These are phyloP conservation scores for Centropristis striata DNA, from an alignment of 2,113 vertebrate genomes.

Conservation along the genomic window DNA sequence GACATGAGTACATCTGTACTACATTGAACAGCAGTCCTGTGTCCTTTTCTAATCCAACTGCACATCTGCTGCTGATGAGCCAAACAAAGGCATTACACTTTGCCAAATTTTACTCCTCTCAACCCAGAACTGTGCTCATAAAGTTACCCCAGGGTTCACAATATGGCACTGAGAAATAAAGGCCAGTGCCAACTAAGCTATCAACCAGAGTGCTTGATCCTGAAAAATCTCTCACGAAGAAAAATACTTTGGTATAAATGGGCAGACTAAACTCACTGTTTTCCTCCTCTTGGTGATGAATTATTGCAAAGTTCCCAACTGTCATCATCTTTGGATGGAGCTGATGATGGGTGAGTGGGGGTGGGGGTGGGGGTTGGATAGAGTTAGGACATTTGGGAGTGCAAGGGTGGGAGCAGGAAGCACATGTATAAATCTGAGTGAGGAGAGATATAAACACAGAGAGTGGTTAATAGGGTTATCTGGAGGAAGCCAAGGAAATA, in stretches of 20 bases:
- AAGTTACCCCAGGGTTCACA: slow-evolving; percentile 51
- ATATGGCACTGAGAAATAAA: slow-evolving; percentile 33
- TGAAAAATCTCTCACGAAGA: slow-evolving; percentile 4
- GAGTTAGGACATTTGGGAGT: slow-evolving; percentile 66
- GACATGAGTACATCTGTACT: slow-evolving; percentile 83
- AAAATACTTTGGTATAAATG: slow-evolving; percentile 23
- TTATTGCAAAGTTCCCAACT: slow-evolving; percentile 62
- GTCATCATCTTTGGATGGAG: slow-evolving; percentile 68
- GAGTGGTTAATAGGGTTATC: slow-evolving; percentile 60
- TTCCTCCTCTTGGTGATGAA: slow-evolving; percentile 68
- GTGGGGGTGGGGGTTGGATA: slow-evolving; percentile 43
- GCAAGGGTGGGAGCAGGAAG: slow-evolving; percentile 78
- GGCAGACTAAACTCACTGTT: slow-evolving; percentile 44
- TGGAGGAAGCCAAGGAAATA: slow-evolving; percentile 48
- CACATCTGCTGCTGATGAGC: slow-evolving; percentile 81
- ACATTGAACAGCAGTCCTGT: slow-evolving; percentile 73
- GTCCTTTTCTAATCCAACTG: slow-evolving; percentile 71
- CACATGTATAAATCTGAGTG: slow-evolving; percentile 71
- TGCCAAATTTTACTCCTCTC: slow-evolving; percentile 67
- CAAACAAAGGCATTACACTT: slow-evolving; percentile 72
- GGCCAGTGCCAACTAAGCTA: slow-evolving; percentile 30
- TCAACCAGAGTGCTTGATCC: slow-evolving; percentile 44
- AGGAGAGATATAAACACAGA: slow-evolving; percentile 71
- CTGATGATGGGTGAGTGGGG: slow-evolving; percentile 59
- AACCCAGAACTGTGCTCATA: slow-evolving; percentile 35